Evolutionary conservation across 2,797 vertebrate species (phyloP), one percentile per base, ranked within the genome.

Genomic region (Paratrypauchen microcephalus): DNA sequence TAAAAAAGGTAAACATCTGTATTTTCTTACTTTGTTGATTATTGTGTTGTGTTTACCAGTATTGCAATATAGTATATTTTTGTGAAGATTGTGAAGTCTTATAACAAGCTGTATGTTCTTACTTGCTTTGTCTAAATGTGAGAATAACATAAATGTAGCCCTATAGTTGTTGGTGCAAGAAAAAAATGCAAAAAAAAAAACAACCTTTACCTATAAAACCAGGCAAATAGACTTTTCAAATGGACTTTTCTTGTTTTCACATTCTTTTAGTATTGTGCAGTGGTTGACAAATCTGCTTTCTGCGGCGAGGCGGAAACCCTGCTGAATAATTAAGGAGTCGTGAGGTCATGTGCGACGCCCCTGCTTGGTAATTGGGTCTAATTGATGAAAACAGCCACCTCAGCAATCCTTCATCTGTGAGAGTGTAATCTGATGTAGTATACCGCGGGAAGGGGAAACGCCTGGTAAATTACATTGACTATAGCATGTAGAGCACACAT

Each of bases 301-400:
- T 23, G 70, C 74, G 65, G 23, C 13, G 67, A 54, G 60, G 76
- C 55, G 18, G 74, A 72, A 80, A 68, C 65, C 60, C 21, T 1
- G 59, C 54, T 76, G 76, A 75, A 77, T 83, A 77, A 75, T 77
- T 66, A 65, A 79, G 79, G 18, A 50, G 71, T 75, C 24, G 48
- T 2, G 65, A 74, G 80, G 74, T 63, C 39, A 45, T 70, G 60
- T 68, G 77, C 69, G 41, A 15, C 75, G 72, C 66, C 60, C 69
- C 63, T 73, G 78, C 77, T 85, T 85, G 85, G 69, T 91, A 90
- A 91, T 87, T 88, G 83, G 81, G 30, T 67, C 76, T 90, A 90
- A 91, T 87, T 92, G 87, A 83, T 87, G 80, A 80, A 87, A 87
- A 89, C 81, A 79, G 58, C 63, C 66, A 73, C 70, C 64, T 58